These are phyloP conservation scores for Parotocinclus haroldoi DNA, from an alignment of 2,797 vertebrate genomes.

Conservation along the genomic window DNA sequence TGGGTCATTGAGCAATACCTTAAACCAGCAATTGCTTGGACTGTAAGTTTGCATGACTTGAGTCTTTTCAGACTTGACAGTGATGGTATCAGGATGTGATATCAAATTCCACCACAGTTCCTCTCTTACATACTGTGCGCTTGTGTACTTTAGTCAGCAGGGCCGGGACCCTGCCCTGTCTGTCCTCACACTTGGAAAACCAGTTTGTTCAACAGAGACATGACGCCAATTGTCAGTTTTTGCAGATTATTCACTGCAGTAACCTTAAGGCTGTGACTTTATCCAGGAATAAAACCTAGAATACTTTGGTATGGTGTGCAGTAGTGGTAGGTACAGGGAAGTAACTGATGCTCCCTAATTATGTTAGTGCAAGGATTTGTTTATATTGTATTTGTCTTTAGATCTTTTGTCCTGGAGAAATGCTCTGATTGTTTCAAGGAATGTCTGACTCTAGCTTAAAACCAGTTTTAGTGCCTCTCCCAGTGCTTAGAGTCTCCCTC, in stretches of 20 bases:
- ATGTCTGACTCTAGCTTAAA: conserved; percentile 44
- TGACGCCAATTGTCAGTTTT: too few species aligned
- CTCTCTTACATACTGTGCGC: background rate
- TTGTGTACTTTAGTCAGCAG: conserved; percentile 10
- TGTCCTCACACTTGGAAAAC: background rate
- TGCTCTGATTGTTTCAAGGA: conserved; percentile 35
- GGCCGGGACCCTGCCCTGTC: background rate
- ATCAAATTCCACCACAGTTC: background rate
- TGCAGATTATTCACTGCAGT: background rate
- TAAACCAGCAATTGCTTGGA: too few species aligned
- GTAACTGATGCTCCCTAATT: too few species aligned
- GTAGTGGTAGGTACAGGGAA: too few species aligned
- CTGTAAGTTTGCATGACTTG: too few species aligned
- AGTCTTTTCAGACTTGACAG: too few species aligned
- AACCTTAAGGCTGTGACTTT: background rate
- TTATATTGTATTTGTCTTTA: background rate
- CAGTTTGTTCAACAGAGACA: background rate
- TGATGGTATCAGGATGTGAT: too few species aligned
- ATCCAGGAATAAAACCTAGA: too few species aligned
- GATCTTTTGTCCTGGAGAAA: conserved; percentile 18
- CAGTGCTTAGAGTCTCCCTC: conserved; percentile 25
- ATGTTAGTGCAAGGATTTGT: too few species aligned
- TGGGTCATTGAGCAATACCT: too few species aligned
- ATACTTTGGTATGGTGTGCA: too few species aligned
- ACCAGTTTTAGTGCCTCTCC: conserved; percentile 57